Base-by-base conservation (phyloP, 1,140 invertebrate genomes). In the Mamestra configurata region DNA sequence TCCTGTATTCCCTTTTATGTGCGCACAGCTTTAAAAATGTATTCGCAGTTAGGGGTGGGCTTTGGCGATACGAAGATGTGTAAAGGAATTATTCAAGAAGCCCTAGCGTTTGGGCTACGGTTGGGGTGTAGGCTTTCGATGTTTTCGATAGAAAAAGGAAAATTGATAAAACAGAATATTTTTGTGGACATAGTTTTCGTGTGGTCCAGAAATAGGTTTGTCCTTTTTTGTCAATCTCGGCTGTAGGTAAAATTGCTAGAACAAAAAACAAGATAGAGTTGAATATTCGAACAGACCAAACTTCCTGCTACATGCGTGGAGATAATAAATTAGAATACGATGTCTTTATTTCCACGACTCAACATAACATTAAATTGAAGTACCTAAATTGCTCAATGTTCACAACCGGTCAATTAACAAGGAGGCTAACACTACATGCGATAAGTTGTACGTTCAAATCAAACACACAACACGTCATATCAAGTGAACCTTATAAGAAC, bases 1-100 rank as follows among this genome's bases (percentile, higher is more conserved):
- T 92, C 79, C 53, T 83, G 86, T 89, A 92, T 91, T 92, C 89
- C 87, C 89, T 93, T 93, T 93, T 90, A 91, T 89, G 88, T 92
- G 84, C 82, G 84, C 81, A 81, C 75, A 81, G 85, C 88, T 91
- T 93, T 93, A 92, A 92, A 93, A 92, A 93, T 92, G 87, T 92
- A 92, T 92, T 88, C 83, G 79, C 77, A 73, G 81, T 84, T 82
- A 82, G 83, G 66, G 79, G 81, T 78, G 75, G 83, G 76, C 78
- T 81, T 80, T 81, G 80, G 85, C 84, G 79, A 83, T 84, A 87
- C 80, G 84, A 84, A 86, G 83, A 88, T 86, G 79, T 86, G 87
- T 86, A 84, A 84, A 86, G 86, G 88, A 88, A 87, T 88, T 89
- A 88, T 87, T 86, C 73, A 85, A 79, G 68, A 79, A 79, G 37